These are phyloP conservation scores for Ataeniobius toweri DNA, from an alignment of 2,797 vertebrate genomes.

Conservation along the genomic window DNA sequence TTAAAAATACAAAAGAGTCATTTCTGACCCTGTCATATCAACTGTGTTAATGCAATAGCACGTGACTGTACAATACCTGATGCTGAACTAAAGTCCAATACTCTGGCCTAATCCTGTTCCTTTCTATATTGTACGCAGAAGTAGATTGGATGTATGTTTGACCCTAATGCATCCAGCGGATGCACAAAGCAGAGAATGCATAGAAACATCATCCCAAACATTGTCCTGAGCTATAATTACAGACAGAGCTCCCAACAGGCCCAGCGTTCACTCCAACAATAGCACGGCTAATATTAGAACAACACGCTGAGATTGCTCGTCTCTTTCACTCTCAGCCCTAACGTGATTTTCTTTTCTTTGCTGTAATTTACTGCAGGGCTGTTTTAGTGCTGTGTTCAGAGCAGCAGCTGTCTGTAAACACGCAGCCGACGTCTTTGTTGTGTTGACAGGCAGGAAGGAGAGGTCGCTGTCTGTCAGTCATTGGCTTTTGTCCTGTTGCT, in stretches of 20 bases:
- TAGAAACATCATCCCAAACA: slow-evolving; percentile 31
- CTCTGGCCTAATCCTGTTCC: slow-evolving; percentile 28
- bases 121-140: slow-evolving; percentile 27
- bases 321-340: slow-evolving; percentile 49
- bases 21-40: not conserved
- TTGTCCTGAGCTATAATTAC: slow-evolving; percentile 29
- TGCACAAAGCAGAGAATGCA: slow-evolving; percentile 21
- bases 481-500: slow-evolving; percentile 48
- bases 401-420: slow-evolving; percentile 62
- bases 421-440: slow-evolving; percentile 55
- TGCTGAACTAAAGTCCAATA: slow-evolving; percentile 14
- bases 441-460: slow-evolving; percentile 54
- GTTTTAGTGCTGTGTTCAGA: slow-evolving; percentile 15
- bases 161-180: slow-evolving; percentile 39
- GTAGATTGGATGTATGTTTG: slow-evolving; percentile 42
- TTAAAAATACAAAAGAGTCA: not conserved
- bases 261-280: slow-evolving; percentile 46
- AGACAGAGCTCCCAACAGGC: slow-evolving; percentile 43
- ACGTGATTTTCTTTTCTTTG: slow-evolving; percentile 65
- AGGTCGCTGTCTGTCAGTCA: slow-evolving; percentile 59
- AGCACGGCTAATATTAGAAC: slow-evolving; percentile 56
- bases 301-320: slow-evolving; percentile 34
- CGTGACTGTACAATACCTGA: slow-evolving; percentile 7
- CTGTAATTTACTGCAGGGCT: slow-evolving; percentile 50
- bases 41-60: not conserved